phyloP scores from a whole-genome alignment of 2,797 vertebrate species.

The Alcedo quadribrachys region DNA sequence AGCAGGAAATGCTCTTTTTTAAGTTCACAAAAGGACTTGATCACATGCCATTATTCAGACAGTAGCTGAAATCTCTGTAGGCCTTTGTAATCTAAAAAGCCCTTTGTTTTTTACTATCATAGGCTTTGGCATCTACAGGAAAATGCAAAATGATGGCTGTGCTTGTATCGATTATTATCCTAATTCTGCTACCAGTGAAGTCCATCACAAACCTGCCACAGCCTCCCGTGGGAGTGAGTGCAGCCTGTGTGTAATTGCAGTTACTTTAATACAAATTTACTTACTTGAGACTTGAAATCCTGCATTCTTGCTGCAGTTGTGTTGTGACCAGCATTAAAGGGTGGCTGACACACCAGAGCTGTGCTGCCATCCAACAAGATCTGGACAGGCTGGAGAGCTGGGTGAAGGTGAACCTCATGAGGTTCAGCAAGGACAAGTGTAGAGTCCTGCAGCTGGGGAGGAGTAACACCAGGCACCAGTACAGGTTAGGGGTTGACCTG shows the following conservation, averaged over 20 bases:
- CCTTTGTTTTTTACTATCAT: constrained; percentile 50
- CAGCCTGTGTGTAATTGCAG: constrained; percentile 58
- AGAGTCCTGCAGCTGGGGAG: too few relatives aligned
- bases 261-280: constrained; percentile 60
- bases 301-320: constrained; percentile 38
- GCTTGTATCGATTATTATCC: constrained; percentile 62
- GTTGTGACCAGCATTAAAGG: constrained; percentile 12
- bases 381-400: too few relatives aligned
- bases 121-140: constrained; percentile 58
- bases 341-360: too few relatives aligned
- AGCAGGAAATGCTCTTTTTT: constrained; percentile 33
- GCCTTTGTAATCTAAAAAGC: constrained; percentile 64
- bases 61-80: constrained; percentile 63
- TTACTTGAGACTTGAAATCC: constrained; percentile 49
- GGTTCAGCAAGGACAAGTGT: too few relatives aligned
- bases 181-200: constrained; percentile 57
- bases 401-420: too few relatives aligned
- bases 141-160: constrained; percentile 65
- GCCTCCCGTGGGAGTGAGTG: neutral
- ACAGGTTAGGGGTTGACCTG: too few relatives aligned
- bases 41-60: constrained; percentile 60
- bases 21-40: constrained; percentile 61
- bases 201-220: constrained; percentile 39
- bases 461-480: too few relatives aligned
- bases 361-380: too few relatives aligned